Evolutionary conservation across 2,797 vertebrate species (phyloP), one percentile per base, ranked within the genome.

Genomic region (Peromyscus aztecus): DNA sequence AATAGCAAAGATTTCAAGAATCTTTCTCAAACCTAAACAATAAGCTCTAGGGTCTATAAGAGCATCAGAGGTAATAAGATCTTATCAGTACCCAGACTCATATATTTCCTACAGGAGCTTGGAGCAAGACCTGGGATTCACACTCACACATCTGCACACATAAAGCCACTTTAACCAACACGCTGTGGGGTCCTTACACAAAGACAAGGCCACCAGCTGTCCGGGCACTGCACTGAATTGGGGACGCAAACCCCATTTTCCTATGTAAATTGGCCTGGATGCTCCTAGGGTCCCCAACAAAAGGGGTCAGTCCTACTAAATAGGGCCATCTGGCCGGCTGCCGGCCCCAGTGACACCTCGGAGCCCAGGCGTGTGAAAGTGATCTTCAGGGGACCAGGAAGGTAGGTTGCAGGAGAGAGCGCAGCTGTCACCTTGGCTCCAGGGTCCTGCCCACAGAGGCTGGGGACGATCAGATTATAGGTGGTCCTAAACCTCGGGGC

Each of bases 191-290:
- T 97, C 97, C 96, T 94, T 96, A 96, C 97, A 95, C 40, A 84
- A 94, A n/a, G 92, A 92, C 93, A 89, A 94, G 97, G 94, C 94
- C 97, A 97, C 96, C 98, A 97, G 98, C 97, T 97, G 98, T 95
- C 97, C 46, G 97, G 92, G 92, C 97, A 97, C 90, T 81, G 90
- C 96, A 16, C 97, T 96, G 97, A 97, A 97, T 61, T 91, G 97
- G 98, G 98, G 97, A 96, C 92, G 92, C 96, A 97, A 95, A 96
- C 98, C 97, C 97, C 97, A 98, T 95, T 97, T 97, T 96, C 96
- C 98, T 90, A 96, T 95, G 98, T 94, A 97, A 97, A 97, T 97
- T 92, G 96, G 92, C 86, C 92, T 78, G 86, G 81, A 76, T 52
- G 21, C 43, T 88, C 81, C 94, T 96, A 80, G 6, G 49, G 88